A percentile compares a stretch with the other conserved stretches of the same genome.
Evolutionary conservation across 2,888 invertebrate genomes (phyloP).

Genomic region (Homarus gammarus): DNA sequence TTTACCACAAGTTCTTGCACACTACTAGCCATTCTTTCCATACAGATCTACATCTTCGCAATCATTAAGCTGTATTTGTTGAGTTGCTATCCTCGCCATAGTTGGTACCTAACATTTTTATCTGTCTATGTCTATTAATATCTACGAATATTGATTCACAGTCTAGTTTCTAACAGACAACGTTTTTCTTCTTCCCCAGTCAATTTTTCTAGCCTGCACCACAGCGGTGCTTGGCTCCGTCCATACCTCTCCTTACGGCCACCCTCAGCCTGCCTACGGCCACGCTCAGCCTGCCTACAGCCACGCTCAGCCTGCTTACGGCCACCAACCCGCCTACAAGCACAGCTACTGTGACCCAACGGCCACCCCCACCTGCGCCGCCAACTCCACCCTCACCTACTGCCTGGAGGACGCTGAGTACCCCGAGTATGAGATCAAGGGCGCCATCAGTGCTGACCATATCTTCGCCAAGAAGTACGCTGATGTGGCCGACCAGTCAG

Average conservation of each 20-base stretch:
- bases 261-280: conserved; percentile 40
- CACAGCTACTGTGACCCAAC: conserved; percentile 76
- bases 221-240: conserved; percentile 33
- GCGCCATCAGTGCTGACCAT: conserved; percentile 76
- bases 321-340: conserved; percentile 67
- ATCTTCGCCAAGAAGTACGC: conserved; percentile 77
- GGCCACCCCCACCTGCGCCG: conserved; percentile 76
- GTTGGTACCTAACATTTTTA: no score
- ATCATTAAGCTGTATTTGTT: no score
- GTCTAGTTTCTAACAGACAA: neutral
- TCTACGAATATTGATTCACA: neutral
- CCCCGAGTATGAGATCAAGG: conserved; percentile 76
- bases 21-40: no score
- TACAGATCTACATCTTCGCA: no score
- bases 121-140: no score
- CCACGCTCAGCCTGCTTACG: conserved; percentile 65
- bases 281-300: conserved; percentile 50
- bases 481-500: conserved; percentile 77
- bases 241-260: conserved; percentile 33
- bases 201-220: conserved; percentile 43
- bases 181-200: conserved; percentile 3
- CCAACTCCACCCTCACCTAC: conserved; percentile 74
- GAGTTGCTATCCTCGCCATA: no score
- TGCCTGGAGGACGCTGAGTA: conserved; percentile 77
- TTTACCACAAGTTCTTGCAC: no score